Percentiles rank a stretch among this genome's conserved stretches.
Evolutionary conservation across 2,888 invertebrate genomes (phyloP).

Genomic region (Autographa gamma): DNA sequence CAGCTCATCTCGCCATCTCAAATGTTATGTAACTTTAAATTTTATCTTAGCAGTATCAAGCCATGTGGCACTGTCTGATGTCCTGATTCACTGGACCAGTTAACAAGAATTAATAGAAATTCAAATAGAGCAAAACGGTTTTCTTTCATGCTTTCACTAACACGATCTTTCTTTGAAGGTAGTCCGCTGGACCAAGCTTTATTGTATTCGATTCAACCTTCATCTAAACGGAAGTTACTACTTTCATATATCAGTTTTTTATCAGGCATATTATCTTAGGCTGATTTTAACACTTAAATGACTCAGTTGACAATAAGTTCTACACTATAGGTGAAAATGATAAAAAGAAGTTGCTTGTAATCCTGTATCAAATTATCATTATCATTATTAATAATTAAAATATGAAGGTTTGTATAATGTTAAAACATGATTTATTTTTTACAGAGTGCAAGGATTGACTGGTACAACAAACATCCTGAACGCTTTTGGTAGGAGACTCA

Average conservation of each 20-base stretch:
- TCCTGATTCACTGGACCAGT: too few relatives aligned
- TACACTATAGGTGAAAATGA: background rate
- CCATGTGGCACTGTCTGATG: too few relatives aligned
- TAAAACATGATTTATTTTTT: background rate
- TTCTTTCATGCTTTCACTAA: background rate
- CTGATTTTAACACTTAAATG: background rate
- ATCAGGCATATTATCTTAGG: background rate
- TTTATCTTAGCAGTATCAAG: too few relatives aligned
- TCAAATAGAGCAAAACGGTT: too few relatives aligned
- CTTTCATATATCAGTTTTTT: background rate
- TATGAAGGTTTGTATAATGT: too few relatives aligned
- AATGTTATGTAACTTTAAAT: too few relatives aligned
- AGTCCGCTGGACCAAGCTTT: background rate
- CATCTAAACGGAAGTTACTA: background rate
- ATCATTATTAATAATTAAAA: too few relatives aligned
- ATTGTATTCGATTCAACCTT: background rate
- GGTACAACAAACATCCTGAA: constrained; percentile 85
- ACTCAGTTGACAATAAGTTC: background rate
- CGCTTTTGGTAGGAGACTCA: constrained; percentile 78
- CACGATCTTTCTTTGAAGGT: background rate
- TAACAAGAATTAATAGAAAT: too few relatives aligned
- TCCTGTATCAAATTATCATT: too few relatives aligned
- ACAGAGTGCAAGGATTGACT: constrained; percentile 82
- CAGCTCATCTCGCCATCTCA: too few relatives aligned
- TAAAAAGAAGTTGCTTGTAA: background rate